Evolutionary conservation across 2,888 invertebrate genomes (phyloP), one percentile per base, ranked within the genome.

Genomic region (Seira musarum): DNA sequence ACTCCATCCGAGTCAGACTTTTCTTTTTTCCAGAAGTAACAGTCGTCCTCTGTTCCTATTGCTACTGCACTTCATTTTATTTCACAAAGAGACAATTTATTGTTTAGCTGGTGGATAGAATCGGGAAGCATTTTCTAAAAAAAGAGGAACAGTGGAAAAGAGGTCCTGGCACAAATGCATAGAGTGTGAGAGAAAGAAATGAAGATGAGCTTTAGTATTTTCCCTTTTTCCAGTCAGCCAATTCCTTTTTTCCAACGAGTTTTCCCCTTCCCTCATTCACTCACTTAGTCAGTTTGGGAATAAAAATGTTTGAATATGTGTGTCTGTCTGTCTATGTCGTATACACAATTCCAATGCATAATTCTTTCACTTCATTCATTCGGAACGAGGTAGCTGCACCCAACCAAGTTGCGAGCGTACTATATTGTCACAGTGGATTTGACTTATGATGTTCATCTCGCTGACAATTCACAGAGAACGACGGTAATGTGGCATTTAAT

Each of bases 271-370:
- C 2, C 53, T 53, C 53, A 53, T n/a, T 53, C 53, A 30, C 30
- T 30, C 30, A 30, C 30, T 30, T 30, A 30, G 30, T 30, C 30
- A 30, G 30, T 69, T 24, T 24, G 35, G 53, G 17, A 17, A 53
- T n/a, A 53, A 3, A 53, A 53, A 15, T 40, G 6, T 13, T 40
- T 40, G 60, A 46, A 57, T 2, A 57, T 13, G 17, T 60, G 60
- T 70, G 60, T 70, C 60, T 68, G 68, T 57, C 60, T 69, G 61
- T 71, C 40, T 24, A 17, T 67, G 21, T 65, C 5, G 10, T n/a
- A 1, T 13, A 8, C 53, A 40, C 40, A 8, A 8, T 15, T 53
- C 53, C 30, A 30, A 53, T 53, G 53, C 53, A 53, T 53, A 30
- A 53, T 53, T 53, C 53, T 53, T 53, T 53, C 53, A 53, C 53